phyloP scores from a whole-genome alignment of 2,113 vertebrate genomes.

The Acrocephalus arundinaceus region DNA sequence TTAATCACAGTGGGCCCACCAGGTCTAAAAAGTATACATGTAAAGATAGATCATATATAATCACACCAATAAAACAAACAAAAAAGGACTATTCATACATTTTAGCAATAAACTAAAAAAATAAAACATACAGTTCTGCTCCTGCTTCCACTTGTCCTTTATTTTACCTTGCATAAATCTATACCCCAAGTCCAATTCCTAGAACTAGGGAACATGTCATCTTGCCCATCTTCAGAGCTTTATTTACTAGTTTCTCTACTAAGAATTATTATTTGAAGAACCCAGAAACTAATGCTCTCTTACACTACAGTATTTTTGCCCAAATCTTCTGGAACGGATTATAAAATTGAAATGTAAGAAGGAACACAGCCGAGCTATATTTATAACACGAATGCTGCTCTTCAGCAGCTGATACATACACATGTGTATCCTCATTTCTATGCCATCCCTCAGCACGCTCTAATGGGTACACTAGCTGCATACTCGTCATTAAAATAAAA shows the following conservation, averaged over 20 bases:
- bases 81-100: constrained; percentile 42
- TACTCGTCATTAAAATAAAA: constrained; percentile 18
- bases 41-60: constrained; percentile 58
- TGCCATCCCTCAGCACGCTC: constrained; percentile 11
- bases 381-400: constrained; percentile 43
- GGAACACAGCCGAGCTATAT: constrained; percentile 41
- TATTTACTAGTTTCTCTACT: constrained; percentile 50
- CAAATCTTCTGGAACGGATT: constrained; percentile 56
- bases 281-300: constrained; percentile 22
- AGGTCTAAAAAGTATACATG: constrained; percentile 41
- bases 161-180: constrained; percentile 58
- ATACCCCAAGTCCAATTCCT: background rate
- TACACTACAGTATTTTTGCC: constrained; percentile 51
- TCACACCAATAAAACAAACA: constrained; percentile 60
- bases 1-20: constrained; percentile 41
- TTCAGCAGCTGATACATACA: constrained; percentile 52
- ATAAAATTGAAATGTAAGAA: constrained; percentile 66
- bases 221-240: constrained; percentile 11
- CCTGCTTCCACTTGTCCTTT: constrained; percentile 44
- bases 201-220: constrained; percentile 41
- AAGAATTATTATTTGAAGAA: constrained; percentile 64
- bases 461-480: constrained; percentile 44
- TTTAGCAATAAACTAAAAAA: constrained; percentile 60
- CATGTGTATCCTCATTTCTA: constrained; percentile 62
- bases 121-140: background rate